These are phyloP conservation scores for Hofmannophila pseudospretella DNA, from an alignment of 2,888 invertebrate species.

Conservation along the genomic window DNA sequence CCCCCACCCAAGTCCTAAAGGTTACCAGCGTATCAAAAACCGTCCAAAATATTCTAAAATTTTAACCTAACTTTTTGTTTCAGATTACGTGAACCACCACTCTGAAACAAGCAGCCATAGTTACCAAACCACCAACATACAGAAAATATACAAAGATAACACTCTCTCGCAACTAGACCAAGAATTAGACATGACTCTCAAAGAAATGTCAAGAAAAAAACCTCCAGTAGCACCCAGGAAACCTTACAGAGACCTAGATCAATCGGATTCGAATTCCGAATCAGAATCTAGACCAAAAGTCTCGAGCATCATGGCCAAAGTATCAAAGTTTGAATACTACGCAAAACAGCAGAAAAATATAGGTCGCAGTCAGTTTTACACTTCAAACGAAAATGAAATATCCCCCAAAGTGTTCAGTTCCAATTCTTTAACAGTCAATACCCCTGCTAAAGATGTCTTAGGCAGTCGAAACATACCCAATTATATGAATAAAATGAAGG, in stretches of 20 bases:
- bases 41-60: too few relatives aligned
- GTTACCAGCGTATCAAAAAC: too few relatives aligned
- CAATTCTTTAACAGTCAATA: constrained; percentile 86
- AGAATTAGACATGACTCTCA: constrained; percentile 65
- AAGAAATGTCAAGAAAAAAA: constrained; percentile 76
- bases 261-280: constrained; percentile 70
- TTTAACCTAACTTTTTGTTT: constrained; percentile 13
- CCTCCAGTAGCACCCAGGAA: constrained; percentile 82
- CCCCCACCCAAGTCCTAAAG: too few relatives aligned
- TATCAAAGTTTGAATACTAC: constrained; percentile 88
- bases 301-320: constrained; percentile 82
- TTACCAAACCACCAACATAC: constrained; percentile 46
- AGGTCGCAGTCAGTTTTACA: constrained; percentile 64
- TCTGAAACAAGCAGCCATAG: constrained; percentile 43
- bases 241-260: constrained; percentile 70
- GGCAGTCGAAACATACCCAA: constrained; percentile 80
- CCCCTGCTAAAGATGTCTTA: constrained; percentile 88
- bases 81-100: constrained; percentile 53
- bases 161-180: constrained; percentile 56
- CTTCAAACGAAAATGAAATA: constrained; percentile 60
- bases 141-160: constrained; percentile 57
- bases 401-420: constrained; percentile 90
- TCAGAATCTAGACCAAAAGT: constrained; percentile 60
- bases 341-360: constrained; percentile 80
- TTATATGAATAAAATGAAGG: constrained; percentile 79